A percentile compares a stretch with the other conserved stretches of the same genome.
Conservation (phyloP, 2,113 vertebrate genomes). For the Phaethornis superciliosus region DNA sequence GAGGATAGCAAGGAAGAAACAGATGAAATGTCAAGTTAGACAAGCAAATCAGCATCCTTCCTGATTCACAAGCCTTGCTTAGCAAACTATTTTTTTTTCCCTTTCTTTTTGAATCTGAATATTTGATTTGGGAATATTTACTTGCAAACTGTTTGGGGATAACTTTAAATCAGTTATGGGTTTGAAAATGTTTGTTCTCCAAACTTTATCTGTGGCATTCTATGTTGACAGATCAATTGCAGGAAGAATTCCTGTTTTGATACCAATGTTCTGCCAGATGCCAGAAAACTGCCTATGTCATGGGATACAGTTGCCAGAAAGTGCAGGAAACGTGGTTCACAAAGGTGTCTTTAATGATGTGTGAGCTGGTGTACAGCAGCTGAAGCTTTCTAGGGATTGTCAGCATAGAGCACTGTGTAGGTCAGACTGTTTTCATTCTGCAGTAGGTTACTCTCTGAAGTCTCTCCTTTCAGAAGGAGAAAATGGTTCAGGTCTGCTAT, state of each 20-base stretch:
- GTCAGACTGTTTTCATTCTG: background rate
- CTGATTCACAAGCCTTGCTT: background rate
- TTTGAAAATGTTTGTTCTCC: background rate
- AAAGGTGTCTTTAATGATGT: background rate
- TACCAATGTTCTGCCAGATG: background rate
- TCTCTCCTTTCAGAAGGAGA: background rate
- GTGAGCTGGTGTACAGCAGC: background rate
- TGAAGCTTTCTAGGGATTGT: background rate
- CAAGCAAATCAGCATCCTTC: background rate
- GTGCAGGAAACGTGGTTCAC: background rate
- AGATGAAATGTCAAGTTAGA: background rate
- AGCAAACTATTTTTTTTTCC: background rate
- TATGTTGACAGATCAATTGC: background rate
- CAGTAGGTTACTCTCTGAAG: background rate
- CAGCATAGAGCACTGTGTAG: no score
- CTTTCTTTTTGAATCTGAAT: background rate
- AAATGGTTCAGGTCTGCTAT: background rate
- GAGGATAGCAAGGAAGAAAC: background rate
- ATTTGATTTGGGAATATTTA: background rate
- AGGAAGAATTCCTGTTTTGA: background rate
- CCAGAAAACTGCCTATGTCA: background rate
- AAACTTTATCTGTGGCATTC: background rate
- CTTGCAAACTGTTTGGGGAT: background rate
- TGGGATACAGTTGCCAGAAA: background rate
- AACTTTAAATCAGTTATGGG: background rate